Evolutionary conservation across 2,888 invertebrate genomes (phyloP).

Genomic region (Philopedon plagiatum): DNA sequence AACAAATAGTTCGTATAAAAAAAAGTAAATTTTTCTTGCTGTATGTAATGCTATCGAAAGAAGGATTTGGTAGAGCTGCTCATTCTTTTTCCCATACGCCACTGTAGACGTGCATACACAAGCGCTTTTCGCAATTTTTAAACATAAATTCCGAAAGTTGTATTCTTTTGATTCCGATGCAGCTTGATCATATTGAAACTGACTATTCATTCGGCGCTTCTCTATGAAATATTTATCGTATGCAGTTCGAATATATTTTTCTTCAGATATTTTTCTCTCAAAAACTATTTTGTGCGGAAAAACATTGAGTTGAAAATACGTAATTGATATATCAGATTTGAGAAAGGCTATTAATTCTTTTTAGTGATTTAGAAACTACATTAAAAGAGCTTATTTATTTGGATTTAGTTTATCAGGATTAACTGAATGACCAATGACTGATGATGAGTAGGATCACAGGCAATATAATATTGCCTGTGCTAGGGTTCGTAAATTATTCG

Average conservation of each 20-base stretch:
- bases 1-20: too few species aligned
- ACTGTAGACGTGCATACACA: neutral
- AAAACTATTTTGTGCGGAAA: neutral
- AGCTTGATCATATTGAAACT: slow-evolving; percentile 1
- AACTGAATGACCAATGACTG: too few species aligned
- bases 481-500: too few species aligned
- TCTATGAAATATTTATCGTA: slow-evolving; percentile 2
- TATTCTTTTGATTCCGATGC: slow-evolving; percentile 2
- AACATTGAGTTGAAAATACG: neutral
- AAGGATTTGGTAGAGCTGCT: too few species aligned
- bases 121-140: neutral
- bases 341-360: too few species aligned
- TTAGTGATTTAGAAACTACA: too few species aligned
- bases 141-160: neutral
- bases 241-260: neutral
- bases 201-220: slow-evolving; percentile 5
- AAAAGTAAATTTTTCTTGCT: too few species aligned
- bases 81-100: neutral
- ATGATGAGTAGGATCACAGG: too few species aligned
- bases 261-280: neutral
- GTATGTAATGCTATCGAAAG: too few species aligned
- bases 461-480: too few species aligned
- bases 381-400: too few species aligned
- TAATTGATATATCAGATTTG: neutral
- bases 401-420: too few species aligned